Evolutionary conservation across 2,113 vertebrate species (phyloP), one percentile per base, ranked within the genome.

Genomic region (Nibea albiflora): DNA sequence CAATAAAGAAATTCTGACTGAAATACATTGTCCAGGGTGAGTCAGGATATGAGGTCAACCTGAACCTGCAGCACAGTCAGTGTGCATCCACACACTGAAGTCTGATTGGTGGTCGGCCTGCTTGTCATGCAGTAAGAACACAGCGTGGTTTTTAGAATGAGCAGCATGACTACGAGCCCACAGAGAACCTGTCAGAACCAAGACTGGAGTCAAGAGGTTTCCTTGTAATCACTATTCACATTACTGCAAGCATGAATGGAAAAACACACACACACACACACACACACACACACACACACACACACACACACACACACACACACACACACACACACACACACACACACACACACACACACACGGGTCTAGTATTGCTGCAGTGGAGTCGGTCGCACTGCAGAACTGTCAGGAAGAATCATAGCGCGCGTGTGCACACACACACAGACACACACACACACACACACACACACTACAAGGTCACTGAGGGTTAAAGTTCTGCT

Each of bases 351-450:
- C n/a, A n/a, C n/a, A n/a, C n/a, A n/a, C n/a, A n/a, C n/a, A n/a
- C n/a, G n/a, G n/a, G 50, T 64, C 11, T 26, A 16, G 39, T 20
- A 8, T 6, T 84, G 81, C 81, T 85, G 88, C 88, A 83, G 85
- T 2, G 62, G 60, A 78, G 54, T 57, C 1, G 64, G 84, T 78
- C 69, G 73, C 70, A 76, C 83, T 86, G 90, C 83, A 91, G 70
- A 85, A 31, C 57, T 91, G 90, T 83, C 85, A 81, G 83, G 68
- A 73, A 88, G 84, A 83, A 83, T 89, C 83, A 82, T 76, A 73
- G 76, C 79, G n/a, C n/a, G n/a, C n/a, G n/a, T n/a, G n/a, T n/a
- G n/a, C n/a, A n/a, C n/a, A n/a, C n/a, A n/a, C n/a, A 69, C 28
- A 47, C 78, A 81, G 47, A 31, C 72, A 82, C 64, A 68, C 56